Conservation (phyloP, 1,140 invertebrate genomes). For the Himalopsyche phryganea region DNA sequence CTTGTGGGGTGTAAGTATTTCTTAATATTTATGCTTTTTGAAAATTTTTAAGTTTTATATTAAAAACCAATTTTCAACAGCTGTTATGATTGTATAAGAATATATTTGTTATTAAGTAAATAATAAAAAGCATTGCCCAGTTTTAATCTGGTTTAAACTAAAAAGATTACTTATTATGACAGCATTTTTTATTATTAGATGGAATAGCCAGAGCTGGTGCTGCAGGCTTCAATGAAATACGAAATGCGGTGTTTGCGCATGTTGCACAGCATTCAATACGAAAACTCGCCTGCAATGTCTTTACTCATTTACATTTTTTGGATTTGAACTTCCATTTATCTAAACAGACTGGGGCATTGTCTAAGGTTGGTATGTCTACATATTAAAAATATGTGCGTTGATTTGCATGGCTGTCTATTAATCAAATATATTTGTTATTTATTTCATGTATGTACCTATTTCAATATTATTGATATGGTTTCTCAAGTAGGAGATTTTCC, state of each 20-base stretch:
- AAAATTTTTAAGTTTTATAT: no score
- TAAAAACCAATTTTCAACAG: no score
- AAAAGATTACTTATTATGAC: no score
- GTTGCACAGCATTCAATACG: conserved; percentile 98
- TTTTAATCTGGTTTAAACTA: no score
- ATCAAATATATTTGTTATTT: conserved; percentile 1
- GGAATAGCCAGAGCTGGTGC: conserved; percentile 87
- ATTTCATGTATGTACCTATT: conserved; percentile 8
- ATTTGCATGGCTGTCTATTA: no score
- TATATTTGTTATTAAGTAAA: no score
- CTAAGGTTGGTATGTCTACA: conserved; percentile 40
- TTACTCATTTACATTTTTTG: conserved; percentile 93
- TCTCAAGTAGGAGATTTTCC: no score
- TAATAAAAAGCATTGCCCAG: no score
- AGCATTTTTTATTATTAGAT: conserved; percentile 63
- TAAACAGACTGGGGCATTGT: conserved; percentile 82
- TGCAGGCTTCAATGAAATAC: conserved; percentile 90
- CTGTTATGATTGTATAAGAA: no score
- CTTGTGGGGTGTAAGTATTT: conserved; percentile 84
- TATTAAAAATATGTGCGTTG: no score
- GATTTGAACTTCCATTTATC: conserved; percentile 94
- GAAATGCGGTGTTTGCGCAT: conserved; percentile 97
- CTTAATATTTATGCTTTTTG: no score
- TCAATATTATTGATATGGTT: conserved; percentile 31
- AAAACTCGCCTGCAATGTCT: conserved; percentile 92